Evolutionary conservation across 2,888 invertebrate genomes (phyloP).

Genomic region (Hydrotaea cyrtoneurina): DNA sequence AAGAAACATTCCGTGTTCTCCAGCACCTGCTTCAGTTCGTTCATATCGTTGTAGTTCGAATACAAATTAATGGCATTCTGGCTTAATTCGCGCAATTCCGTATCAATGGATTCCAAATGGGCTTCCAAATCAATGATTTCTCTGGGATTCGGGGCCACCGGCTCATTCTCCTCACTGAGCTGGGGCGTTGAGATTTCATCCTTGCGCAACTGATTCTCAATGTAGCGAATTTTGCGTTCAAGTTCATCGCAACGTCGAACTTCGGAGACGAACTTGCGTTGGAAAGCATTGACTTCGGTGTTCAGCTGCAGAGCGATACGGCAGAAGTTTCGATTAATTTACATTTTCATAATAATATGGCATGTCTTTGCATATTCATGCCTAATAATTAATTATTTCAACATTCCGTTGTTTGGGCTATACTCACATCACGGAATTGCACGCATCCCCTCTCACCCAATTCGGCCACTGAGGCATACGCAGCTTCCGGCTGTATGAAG

Average conservation of each 20-base stretch:
- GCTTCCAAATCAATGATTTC: slow-evolving; percentile 91
- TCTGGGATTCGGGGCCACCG: slow-evolving; percentile 87
- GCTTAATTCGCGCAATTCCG: slow-evolving; percentile 95
- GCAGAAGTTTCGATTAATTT: not conserved
- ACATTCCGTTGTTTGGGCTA: too few relatives aligned
- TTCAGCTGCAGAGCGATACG: slow-evolving; percentile 83
- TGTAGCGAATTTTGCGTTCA: slow-evolving; percentile 89
- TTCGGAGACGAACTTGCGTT: slow-evolving; percentile 92
- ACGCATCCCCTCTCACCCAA: slow-evolving; percentile 96
- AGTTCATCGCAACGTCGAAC: slow-evolving; percentile 92
- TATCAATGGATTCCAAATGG: slow-evolving; percentile 96
- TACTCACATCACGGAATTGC: slow-evolving; percentile 96
- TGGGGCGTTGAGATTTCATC: slow-evolving; percentile 87
- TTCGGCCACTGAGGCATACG: slow-evolving; percentile 96
- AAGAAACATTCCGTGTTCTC: slow-evolving; percentile 89
- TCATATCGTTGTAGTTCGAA: slow-evolving; percentile 94
- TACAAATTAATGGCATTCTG: slow-evolving; percentile 95
- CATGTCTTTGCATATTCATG: too few relatives aligned
- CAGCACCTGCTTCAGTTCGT: slow-evolving; percentile 94
- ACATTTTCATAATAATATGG: too few relatives aligned
- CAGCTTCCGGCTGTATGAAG: slow-evolving; percentile 97
- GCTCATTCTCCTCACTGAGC: slow-evolving; percentile 84
- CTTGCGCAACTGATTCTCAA: slow-evolving; percentile 89
- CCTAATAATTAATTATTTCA: too few relatives aligned
- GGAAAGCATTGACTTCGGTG: slow-evolving; percentile 89